Percentiles rank a stretch among this genome's conserved stretches.
Evolutionary conservation across 2,888 invertebrate species (phyloP).

Genomic region (Xylocampa areola): DNA sequence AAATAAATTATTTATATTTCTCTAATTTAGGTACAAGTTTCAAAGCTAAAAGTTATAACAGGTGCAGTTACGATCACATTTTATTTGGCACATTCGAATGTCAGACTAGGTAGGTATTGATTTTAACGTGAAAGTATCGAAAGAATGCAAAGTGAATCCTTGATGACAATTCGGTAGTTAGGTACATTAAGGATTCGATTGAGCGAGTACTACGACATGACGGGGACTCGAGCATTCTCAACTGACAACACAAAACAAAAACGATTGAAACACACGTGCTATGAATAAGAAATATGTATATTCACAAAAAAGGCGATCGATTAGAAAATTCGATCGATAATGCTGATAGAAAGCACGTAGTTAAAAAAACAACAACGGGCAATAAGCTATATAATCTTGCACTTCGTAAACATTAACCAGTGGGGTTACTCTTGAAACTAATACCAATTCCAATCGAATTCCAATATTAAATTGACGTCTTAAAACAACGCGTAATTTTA

Average conservation of each 20-base stretch:
- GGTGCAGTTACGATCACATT: neutral
- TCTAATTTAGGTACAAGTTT: neutral
- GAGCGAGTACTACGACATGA: slow-evolving; percentile 24
- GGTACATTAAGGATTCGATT: slow-evolving; percentile 67
- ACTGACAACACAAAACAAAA: slow-evolving; percentile 47
- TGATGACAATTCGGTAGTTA: slow-evolving; percentile 63
- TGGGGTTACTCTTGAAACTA: too few species aligned
- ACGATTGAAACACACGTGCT: slow-evolving; percentile 50
- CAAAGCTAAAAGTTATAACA: slow-evolving; percentile 5
- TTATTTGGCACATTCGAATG: slow-evolving; percentile 5
- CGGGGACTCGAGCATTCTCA: slow-evolving; percentile 36
- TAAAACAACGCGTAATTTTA: too few species aligned
- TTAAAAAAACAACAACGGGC: slow-evolving; percentile 12
- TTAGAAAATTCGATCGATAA: slow-evolving; percentile 51
- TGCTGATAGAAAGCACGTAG: slow-evolving; percentile 26
- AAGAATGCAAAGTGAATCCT: slow-evolving; percentile 48
- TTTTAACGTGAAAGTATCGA: slow-evolving; percentile 51
- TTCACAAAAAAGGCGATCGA: slow-evolving; percentile 62
- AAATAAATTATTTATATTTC: neutral
- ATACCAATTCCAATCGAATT: too few species aligned
- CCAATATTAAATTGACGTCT: too few species aligned
- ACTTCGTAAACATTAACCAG: slow-evolving; percentile 18
- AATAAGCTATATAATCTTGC: slow-evolving; percentile 9
- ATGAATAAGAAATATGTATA: slow-evolving; percentile 64
- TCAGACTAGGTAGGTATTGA: slow-evolving; percentile 18